A percentile compares a stretch with the other conserved stretches of the same genome.
These are phyloP conservation scores for Nyctereutes procyonoides DNA, from an alignment of 2,113 vertebrate genomes.

Conservation along the genomic window DNA sequence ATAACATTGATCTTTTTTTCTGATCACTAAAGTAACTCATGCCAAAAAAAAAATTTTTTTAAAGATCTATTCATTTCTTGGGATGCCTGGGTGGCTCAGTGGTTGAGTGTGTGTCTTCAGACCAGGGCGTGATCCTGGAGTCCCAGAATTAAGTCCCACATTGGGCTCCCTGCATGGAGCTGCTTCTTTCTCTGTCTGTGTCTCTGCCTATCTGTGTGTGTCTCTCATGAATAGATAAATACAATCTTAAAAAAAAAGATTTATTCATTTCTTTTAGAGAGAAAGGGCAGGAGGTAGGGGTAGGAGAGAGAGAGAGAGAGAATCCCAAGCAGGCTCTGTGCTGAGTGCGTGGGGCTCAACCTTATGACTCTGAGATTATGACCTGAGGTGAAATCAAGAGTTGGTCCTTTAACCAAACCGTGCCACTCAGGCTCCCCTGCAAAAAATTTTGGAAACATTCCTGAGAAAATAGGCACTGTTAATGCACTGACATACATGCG, in stretches of 20 bases:
- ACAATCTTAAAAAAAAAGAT: too few species aligned
- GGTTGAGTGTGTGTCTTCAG: too few species aligned
- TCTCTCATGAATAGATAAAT: too few species aligned
- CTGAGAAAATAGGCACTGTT: not conserved
- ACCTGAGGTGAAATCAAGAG: not conserved
- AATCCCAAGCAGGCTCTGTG: not conserved
- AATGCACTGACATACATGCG: not conserved
- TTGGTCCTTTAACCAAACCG: not conserved
- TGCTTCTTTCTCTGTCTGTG: too few species aligned
- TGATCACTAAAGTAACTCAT: not conserved
- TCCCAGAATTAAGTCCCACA: too few species aligned
- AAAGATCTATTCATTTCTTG: too few species aligned
- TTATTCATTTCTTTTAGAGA: not conserved
- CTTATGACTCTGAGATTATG: not conserved
- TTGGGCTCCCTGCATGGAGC: too few species aligned
- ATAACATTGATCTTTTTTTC: not conserved
- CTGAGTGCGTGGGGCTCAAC: not conserved
- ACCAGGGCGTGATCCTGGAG: too few species aligned
- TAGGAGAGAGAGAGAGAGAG: not conserved
- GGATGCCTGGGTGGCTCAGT: too few species aligned
- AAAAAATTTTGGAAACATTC: not conserved
- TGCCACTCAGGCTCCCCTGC: not conserved
- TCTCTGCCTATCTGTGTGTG: too few species aligned
- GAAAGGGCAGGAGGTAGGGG: not conserved
- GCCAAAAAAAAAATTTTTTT: not conserved